Evolutionary conservation across 2,113 vertebrate species (phyloP), one percentile per base, ranked within the genome.

Genomic region (Globicephala melas): DNA sequence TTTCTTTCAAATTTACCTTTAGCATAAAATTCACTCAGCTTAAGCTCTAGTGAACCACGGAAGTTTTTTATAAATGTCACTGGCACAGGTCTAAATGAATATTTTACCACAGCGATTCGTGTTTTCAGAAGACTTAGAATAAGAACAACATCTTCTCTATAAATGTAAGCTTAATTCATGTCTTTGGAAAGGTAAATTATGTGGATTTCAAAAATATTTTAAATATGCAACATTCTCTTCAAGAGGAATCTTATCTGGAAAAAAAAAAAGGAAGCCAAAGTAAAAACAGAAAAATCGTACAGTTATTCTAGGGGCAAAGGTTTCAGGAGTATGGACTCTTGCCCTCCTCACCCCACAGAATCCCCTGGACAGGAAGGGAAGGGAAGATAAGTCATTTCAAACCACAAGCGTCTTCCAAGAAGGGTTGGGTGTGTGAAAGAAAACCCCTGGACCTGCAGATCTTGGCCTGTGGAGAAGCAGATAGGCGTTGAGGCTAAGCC

Each of bases 1-100:
- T 94, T 97, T 97, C 97, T 97, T 93, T 96, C 87, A 76, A 76
- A 97, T 97, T 96, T 97, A 84, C 93, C 70, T 97, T 96, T 88
- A 92, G 65, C 74, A 92, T 85, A 93, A 96, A 95, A 95, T 94
- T 95, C 87, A 53, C 60, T 95, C 89, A 38, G 73, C 85, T 67
- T 79, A 97, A 90, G 62, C 80, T 73, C 44, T 67, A 92, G 79
- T 77, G 91, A 96, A 90, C 63, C 53, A 80, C 36, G 83, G 38
- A 80, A 33, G 25, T 55, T 79, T 91, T 94, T 83, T 73, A 93
- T 47, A 94, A 97, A 88, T 90, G 89, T 97, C 68, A 68, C 79
- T 13, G 20, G 67, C 38, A 31, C 36, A 44, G 6, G 21, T 81
- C 31, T 71, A 77, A 86, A 89, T 88, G 81, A 90, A 85, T 33